Percentiles rank a stretch among this genome's conserved stretches.
Evolutionary conservation across 2,888 invertebrate genomes (phyloP).

Genomic region (Celastrina argiolus): DNA sequence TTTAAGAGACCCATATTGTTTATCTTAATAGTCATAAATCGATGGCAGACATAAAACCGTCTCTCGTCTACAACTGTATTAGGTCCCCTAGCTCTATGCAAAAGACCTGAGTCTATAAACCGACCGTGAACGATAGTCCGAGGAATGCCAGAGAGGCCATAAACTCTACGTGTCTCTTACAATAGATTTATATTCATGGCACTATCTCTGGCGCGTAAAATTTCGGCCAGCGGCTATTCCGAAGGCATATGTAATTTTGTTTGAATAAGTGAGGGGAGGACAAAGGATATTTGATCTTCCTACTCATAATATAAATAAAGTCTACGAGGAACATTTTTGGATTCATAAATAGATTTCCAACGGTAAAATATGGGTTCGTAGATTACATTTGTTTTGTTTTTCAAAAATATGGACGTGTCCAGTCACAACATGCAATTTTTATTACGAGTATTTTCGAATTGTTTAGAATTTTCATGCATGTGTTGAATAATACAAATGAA

Average conservation of each 20-base stretch:
- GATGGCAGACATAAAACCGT: too few species aligned
- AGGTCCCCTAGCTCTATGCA: constrained; percentile 63
- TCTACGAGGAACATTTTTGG: constrained; percentile 60
- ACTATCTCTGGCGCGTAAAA: constrained; percentile 75
- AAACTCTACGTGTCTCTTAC: constrained; percentile 70
- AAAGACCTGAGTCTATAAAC: constrained; percentile 72
- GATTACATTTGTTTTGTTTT: constrained; percentile 41
- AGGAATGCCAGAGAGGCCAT: constrained; percentile 77
- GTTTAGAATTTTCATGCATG: too few species aligned
- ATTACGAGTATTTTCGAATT: too few species aligned
- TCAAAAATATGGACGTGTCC: too few species aligned
- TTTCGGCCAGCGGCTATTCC: constrained; percentile 76
- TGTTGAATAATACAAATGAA: too few species aligned
- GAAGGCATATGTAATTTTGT: constrained; percentile 78
- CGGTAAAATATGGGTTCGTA: constrained; percentile 51
- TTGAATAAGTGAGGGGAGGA: constrained; percentile 77
- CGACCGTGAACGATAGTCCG: constrained; percentile 69
- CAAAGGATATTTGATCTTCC: constrained; percentile 76
- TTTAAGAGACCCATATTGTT: too few species aligned
- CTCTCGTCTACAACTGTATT: constrained; percentile 31
- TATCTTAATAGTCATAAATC: too few species aligned
- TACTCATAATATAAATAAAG: constrained; percentile 66
- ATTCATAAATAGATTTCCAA: constrained; percentile 70
- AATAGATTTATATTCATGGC: constrained; percentile 78
- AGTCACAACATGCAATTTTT: too few species aligned